Percentiles rank a stretch among this genome's conserved stretches.
Evolutionary conservation across 1,140 invertebrate species (phyloP).

Genomic region (Zaprionus nigranus): DNA sequence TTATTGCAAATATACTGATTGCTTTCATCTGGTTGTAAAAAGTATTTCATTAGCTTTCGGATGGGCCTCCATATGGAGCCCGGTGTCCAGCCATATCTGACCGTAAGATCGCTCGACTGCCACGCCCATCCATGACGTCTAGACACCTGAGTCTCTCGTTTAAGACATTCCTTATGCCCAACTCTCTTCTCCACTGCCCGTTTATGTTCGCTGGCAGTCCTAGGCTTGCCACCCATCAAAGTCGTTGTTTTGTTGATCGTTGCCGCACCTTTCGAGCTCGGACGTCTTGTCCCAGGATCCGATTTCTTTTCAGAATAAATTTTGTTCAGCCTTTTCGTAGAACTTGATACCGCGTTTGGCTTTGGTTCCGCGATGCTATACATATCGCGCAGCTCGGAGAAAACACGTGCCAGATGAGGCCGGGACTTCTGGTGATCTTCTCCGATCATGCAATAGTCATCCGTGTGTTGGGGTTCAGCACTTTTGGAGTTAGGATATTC

Average conservation of each 20-base stretch:
- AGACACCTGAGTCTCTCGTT: slow-evolving; percentile 48
- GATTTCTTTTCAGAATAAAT: not conserved
- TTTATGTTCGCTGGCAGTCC: not conserved
- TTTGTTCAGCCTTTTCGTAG: not conserved
- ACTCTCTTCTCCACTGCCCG: not conserved
- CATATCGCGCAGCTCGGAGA: slow-evolving; percentile 74
- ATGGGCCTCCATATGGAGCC: slow-evolving; percentile 74
- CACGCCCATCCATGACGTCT: slow-evolving; percentile 77
- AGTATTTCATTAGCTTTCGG: slow-evolving; percentile 74
- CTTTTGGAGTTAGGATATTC: slow-evolving; percentile 17
- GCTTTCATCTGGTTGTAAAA: slow-evolving; percentile 53
- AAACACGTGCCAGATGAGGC: slow-evolving; percentile 70
- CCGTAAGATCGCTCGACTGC: slow-evolving; percentile 41
- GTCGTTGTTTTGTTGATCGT: not conserved
- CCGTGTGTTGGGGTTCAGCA: slow-evolving; percentile 28
- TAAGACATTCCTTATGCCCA: slow-evolving; percentile 64
- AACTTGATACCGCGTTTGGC: not conserved
- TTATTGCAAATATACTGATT: slow-evolving; percentile 29
- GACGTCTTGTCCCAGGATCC: not conserved
- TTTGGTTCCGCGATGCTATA: slow-evolving; percentile 60
- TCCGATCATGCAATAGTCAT: slow-evolving; percentile 52
- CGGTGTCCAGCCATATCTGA: slow-evolving; percentile 67
- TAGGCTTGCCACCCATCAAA: not conserved
- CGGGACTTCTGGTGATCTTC: slow-evolving; percentile 53
- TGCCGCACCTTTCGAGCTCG: not conserved